These are phyloP conservation scores for Erebia epiphron DNA, from an alignment of 2,888 invertebrate genomes.

Conservation along the genomic window DNA sequence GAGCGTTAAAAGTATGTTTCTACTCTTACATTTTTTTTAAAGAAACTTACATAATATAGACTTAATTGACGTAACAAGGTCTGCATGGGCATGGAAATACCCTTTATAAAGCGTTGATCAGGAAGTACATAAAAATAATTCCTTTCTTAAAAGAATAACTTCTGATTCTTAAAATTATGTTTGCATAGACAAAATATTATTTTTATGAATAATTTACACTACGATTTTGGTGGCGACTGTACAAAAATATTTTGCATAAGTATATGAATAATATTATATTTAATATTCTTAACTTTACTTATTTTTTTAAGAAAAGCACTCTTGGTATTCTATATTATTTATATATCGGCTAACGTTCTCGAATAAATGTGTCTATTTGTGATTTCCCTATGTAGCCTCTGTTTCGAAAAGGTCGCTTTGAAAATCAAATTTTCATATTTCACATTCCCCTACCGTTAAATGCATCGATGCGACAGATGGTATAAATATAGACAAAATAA, in stretches of 20 bases:
- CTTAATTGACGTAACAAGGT: constrained; percentile 40
- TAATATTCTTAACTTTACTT: constrained; percentile 57
- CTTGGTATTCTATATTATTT: constrained; percentile 54
- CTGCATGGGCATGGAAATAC: constrained; percentile 44
- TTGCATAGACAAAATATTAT: constrained; percentile 55
- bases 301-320: constrained; percentile 74
- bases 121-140: constrained; percentile 72
- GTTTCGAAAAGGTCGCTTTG: constrained; percentile 50
- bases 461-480: constrained; percentile 64
- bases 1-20: background rate
- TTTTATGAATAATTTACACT: constrained; percentile 59
- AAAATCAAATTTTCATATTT: constrained; percentile 72
- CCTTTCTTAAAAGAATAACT: constrained; percentile 81
- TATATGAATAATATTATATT: constrained; percentile 42
- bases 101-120: constrained; percentile 60
- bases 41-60: background rate
- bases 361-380: constrained; percentile 4
- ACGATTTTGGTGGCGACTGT: constrained; percentile 59
- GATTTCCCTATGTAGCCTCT: constrained; percentile 57
- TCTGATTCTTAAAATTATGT: constrained; percentile 56
- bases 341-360: constrained; percentile 41
- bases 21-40: background rate
- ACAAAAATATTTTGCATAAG: constrained; percentile 53
- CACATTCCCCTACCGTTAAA: constrained; percentile 68
- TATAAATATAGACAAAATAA: constrained; percentile 75